These are phyloP conservation scores for Oscheius sp. DNA, from an alignment of 2,888 invertebrate species.

Conservation along the genomic window DNA sequence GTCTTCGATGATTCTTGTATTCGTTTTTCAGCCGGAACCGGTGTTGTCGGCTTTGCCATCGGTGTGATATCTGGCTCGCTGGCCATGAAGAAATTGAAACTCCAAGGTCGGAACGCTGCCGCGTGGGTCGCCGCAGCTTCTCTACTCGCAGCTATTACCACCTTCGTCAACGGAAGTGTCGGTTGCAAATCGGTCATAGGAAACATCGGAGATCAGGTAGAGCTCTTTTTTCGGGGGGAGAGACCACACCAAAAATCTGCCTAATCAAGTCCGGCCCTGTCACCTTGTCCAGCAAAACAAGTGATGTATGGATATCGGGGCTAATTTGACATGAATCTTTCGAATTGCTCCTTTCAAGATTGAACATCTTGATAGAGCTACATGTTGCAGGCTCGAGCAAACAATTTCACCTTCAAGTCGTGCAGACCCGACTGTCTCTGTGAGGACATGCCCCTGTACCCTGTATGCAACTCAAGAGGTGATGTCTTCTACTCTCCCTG, in stretches of 20 bases:
- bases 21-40: constrained; percentile 54
- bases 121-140: constrained; percentile 66
- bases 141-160: constrained; percentile 63
- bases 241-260: background rate
- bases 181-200: constrained; percentile 71
- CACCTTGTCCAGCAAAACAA: background rate
- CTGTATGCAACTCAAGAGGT: constrained; percentile 72
- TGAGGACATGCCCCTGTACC: constrained; percentile 72
- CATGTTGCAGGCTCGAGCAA: constrained; percentile 27
- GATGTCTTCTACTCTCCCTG: constrained; percentile 74
- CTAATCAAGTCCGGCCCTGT: background rate
- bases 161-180: constrained; percentile 67
- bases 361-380: constrained; percentile 8
- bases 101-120: constrained; percentile 68
- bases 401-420: constrained; percentile 57
- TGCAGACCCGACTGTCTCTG: constrained; percentile 73
- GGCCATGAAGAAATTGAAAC: constrained; percentile 58
- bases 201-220: constrained; percentile 61
- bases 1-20: background rate
- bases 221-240: background rate
- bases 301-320: constrained; percentile 6
- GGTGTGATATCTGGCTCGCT: constrained; percentile 62
- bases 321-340: constrained; percentile 3
- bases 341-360: constrained; percentile 4
- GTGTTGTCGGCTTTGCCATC: constrained; percentile 64